phyloP scores from a whole-genome alignment of 30 jellyfish, hydroid and myxozoan species.

The Turritopsis rubra region DNA sequence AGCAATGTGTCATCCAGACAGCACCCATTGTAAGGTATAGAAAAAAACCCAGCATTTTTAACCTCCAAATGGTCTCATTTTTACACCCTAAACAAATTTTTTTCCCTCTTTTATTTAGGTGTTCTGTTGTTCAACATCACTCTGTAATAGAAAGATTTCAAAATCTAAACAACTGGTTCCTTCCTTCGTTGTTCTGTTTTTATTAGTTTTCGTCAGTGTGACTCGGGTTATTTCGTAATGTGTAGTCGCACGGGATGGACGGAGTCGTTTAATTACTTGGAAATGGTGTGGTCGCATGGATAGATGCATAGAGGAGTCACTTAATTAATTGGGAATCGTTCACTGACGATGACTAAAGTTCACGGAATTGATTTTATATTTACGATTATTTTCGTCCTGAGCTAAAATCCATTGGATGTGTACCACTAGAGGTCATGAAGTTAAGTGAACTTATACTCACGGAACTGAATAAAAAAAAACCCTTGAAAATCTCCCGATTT shows the following conservation, averaged over 20 bases:
- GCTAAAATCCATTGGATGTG: no score
- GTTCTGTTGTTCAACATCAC: conserved; percentile 7
- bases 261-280: neutral
- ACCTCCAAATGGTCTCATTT: no score
- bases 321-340: neutral
- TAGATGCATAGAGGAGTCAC: no score
- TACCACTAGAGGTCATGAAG: neutral
- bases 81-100: no score
- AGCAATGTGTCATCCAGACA: conserved; percentile 15
- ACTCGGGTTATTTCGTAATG: neutral
- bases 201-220: neutral
- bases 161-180: neutral
- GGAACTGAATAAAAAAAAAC: no score
- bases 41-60: no score
- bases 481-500: neutral
- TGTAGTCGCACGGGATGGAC: neutral
- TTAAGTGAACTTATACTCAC: neutral
- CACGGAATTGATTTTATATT: neutral
- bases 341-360: neutral
- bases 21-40: conserved; percentile 23
- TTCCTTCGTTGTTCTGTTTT: neutral
- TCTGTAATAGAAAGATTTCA: neutral
- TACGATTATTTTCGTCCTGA: no score
- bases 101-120: neutral
- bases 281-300: no score